These are phyloP conservation scores for Cotesia congregata DNA, from an alignment of 2,888 invertebrate species.

Conservation along the genomic window DNA sequence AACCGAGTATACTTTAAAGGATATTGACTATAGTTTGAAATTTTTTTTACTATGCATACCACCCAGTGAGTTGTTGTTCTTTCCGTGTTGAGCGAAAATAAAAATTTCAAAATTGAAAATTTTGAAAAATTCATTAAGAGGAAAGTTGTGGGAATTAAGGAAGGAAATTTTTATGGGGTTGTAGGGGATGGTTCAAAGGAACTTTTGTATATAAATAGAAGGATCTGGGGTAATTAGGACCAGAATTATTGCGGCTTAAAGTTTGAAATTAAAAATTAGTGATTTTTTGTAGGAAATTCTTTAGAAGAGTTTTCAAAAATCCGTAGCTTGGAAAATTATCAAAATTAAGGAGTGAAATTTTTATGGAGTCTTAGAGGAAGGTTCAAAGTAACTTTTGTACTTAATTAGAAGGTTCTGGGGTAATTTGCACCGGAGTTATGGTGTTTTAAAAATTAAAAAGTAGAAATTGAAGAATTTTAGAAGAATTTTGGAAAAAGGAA, in stretches of 20 bases:
- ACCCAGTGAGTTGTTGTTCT: too few relatives aligned
- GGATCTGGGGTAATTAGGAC: too few relatives aligned
- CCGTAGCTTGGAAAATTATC: neutral
- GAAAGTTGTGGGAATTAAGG: neutral
- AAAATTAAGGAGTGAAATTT: neutral
- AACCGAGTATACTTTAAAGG: too few relatives aligned
- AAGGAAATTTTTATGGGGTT: too few relatives aligned
- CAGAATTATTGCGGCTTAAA: too few relatives aligned
- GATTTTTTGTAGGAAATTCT: too few relatives aligned
- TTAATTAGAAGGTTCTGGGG: neutral
- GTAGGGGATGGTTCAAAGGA: too few relatives aligned
- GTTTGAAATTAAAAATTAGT: too few relatives aligned
- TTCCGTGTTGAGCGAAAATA: too few relatives aligned
- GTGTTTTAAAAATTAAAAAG: neutral
- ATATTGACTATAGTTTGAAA: too few relatives aligned
- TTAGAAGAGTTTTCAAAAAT: neutral
- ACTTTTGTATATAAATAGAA: too few relatives aligned
- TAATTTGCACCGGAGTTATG: neutral
- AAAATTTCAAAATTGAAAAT: neutral
- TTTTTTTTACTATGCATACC: too few relatives aligned
- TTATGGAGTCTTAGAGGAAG: neutral
- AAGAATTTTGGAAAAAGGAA: neutral
- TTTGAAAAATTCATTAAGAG: neutral
- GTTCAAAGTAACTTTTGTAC: neutral
- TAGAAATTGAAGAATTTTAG: neutral